Conservation (phyloP, 2,113 vertebrate genomes). For the Cynopterus brachyotis region DNA sequence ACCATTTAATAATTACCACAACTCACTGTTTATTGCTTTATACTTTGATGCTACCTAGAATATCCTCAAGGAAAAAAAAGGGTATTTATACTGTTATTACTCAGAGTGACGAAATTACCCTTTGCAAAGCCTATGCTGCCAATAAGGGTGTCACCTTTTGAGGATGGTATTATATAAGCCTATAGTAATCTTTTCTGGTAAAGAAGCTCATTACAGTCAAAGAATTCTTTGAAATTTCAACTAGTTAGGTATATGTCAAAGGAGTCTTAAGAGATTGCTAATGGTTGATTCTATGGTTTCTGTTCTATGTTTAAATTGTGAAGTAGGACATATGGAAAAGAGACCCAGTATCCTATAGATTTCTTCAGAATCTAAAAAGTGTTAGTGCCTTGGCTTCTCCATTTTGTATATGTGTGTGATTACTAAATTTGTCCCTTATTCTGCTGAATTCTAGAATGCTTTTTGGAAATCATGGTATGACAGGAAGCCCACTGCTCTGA, state of each 20-base stretch:
- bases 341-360: background rate
- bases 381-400: background rate
- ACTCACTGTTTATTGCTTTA: background rate
- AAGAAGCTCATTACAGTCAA: background rate
- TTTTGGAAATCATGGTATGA: background rate
- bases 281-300: background rate
- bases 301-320: background rate
- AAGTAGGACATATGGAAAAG: background rate
- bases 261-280: background rate
- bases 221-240: background rate
- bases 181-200: background rate
- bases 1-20: background rate
- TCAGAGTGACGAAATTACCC: background rate
- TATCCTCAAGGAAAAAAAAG: background rate
- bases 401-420: background rate
- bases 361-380: background rate
- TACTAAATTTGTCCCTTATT: background rate
- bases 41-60: background rate
- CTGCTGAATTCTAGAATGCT: background rate
- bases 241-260: background rate
- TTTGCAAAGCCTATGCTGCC: background rate
- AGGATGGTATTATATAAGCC: background rate
- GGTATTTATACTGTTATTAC: background rate
- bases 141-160: background rate
- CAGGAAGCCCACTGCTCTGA: background rate